phyloP scores from a whole-genome alignment of 1,140 invertebrate genomes.

The Ceratosolen fusciceps region DNA sequence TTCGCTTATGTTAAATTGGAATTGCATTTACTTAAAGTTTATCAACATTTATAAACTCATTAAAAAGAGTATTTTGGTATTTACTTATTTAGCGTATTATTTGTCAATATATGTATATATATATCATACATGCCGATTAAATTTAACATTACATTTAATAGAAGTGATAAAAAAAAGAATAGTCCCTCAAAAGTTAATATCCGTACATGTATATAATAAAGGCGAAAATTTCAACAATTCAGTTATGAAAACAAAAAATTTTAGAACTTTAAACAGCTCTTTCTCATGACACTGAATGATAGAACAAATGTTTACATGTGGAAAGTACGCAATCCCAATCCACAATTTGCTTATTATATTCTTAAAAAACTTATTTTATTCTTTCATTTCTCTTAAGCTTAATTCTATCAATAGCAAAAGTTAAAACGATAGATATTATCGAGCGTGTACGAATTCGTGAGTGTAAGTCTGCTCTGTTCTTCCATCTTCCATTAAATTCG shows the following conservation, averaged over 20 bases:
- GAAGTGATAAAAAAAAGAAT: slow-evolving; percentile 21
- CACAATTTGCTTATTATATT: background rate
- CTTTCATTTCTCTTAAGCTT: background rate
- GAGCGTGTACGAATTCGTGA: background rate
- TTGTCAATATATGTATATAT: no score
- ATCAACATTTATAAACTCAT: slow-evolving; percentile 28
- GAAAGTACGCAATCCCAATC: slow-evolving; percentile 27
- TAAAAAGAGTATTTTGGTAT: slow-evolving; percentile 11
- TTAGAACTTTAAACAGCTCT: background rate
- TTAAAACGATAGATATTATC: slow-evolving; percentile 6
- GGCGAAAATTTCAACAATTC: slow-evolving; percentile 5
- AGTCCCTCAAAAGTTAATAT: background rate
- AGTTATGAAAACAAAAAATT: slow-evolving; percentile 20
- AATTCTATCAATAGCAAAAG: slow-evolving; percentile 20
- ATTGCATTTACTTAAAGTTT: slow-evolving; percentile 16
- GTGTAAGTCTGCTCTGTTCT: background rate
- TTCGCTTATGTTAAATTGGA: slow-evolving; percentile 18
- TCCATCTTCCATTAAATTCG: slow-evolving; percentile 3
- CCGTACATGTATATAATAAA: slow-evolving; percentile 4
- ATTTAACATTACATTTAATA: slow-evolving; percentile 11
- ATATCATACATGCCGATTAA: background rate
- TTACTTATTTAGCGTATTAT: background rate
- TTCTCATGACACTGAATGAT: background rate
- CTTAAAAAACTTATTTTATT: slow-evolving; percentile 9
- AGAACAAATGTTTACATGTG: slow-evolving; percentile 27